Evolutionary conservation across 2,113 vertebrate genomes (phyloP).

Genomic region (Lontra canadensis): DNA sequence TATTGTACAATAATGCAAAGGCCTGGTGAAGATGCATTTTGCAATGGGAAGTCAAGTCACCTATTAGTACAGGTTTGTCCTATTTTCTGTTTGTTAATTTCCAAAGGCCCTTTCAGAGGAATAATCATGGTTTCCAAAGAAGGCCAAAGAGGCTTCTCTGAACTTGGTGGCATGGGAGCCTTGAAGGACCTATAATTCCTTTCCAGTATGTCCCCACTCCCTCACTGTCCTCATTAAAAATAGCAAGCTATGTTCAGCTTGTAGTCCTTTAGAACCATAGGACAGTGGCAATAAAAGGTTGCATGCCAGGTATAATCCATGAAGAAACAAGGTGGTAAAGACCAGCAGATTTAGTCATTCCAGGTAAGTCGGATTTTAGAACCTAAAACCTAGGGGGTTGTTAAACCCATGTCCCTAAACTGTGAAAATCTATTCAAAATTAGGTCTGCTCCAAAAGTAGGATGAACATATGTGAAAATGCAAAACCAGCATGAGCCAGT

Average conservation of each 20-base stretch:
- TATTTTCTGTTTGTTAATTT: not conserved
- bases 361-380: not conserved
- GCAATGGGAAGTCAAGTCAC: conserved; percentile 38
- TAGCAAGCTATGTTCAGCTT: not conserved
- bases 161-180: not conserved
- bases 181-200: not conserved
- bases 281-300: not conserved
- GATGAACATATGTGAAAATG: not conserved
- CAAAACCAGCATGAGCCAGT: not conserved
- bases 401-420: not conserved
- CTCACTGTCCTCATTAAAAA: not conserved
- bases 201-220: not conserved
- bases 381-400: not conserved
- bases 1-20: conserved; percentile 4
- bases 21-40: conserved; percentile 4
- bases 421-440: not conserved
- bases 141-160: not conserved
- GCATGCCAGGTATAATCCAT: not conserved
- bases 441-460: conserved; percentile 28
- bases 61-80: not conserved
- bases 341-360: not conserved
- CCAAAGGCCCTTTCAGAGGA: not conserved
- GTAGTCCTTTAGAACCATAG: not conserved
- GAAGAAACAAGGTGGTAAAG: not conserved
- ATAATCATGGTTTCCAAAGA: not conserved